These are phyloP conservation scores for Paguma larvata DNA, from an alignment of 2,797 vertebrate genomes.

Conservation along the genomic window DNA sequence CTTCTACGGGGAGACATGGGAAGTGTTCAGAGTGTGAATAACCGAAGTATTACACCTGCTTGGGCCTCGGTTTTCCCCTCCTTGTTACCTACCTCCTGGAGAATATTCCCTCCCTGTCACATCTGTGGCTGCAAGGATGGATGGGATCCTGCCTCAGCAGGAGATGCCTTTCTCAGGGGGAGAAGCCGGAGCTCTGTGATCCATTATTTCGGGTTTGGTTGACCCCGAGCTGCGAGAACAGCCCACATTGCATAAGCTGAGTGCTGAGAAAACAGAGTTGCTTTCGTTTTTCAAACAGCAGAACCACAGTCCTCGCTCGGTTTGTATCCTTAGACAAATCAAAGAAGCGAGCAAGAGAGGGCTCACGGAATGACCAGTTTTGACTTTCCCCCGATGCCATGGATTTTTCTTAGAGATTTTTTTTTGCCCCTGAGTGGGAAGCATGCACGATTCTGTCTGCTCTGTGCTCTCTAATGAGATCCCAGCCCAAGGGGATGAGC, in stretches of 20 bases:
- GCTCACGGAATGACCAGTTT: neutral
- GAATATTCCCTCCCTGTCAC: neutral
- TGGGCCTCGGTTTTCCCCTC: neutral
- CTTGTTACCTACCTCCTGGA: slow-evolving; percentile 1
- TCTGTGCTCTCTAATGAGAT: slow-evolving; percentile 17
- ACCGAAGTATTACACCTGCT: neutral
- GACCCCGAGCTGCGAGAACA: slow-evolving; percentile 1
- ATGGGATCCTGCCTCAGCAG: neutral
- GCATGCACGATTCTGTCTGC: neutral
- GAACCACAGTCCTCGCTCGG: slow-evolving; percentile 32
- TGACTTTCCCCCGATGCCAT: neutral
- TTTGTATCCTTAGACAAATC: slow-evolving; percentile 47
- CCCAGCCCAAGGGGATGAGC: neutral
- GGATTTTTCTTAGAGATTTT: neutral
- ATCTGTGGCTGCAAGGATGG: neutral
- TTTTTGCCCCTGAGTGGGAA: neutral
- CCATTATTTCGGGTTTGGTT: slow-evolving; percentile 45
- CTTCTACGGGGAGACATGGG: neutral
- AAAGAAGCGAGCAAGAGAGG: neutral
- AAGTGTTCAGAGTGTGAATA: neutral
- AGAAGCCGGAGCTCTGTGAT: neutral
- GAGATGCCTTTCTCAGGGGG: neutral
- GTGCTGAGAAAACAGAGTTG: slow-evolving; percentile 74
- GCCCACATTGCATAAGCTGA: neutral
- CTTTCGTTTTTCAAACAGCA: slow-evolving; percentile 77